Conservation (phyloP, 1,140 invertebrate genomes). For the Hyphantria cunea region DNA sequence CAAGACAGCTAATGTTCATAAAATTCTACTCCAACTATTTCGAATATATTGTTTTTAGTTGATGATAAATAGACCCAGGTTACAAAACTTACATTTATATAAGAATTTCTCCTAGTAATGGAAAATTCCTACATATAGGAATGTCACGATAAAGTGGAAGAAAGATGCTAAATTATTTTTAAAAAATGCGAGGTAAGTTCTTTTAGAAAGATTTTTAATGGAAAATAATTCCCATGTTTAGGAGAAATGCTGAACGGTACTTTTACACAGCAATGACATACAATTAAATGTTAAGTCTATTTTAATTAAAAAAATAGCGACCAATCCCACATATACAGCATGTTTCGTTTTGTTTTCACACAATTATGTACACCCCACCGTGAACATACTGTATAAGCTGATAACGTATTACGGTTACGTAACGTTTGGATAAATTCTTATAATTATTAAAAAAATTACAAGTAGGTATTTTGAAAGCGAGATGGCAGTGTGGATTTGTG, state of each 20-base stretch:
- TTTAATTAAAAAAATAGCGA: constrained; percentile 6
- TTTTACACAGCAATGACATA: too few species aligned
- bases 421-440: constrained; percentile 33
- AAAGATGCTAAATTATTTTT: background rate
- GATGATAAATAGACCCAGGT: too few species aligned
- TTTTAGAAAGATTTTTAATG: background rate
- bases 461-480: constrained; percentile 63
- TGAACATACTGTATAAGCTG: constrained; percentile 35
- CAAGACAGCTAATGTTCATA: too few species aligned
- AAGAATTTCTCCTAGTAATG: background rate
- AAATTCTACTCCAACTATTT: too few species aligned
- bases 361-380: constrained; percentile 33
- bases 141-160: background rate
- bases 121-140: background rate
- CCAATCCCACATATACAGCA: constrained; percentile 18
- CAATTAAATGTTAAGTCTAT: too few species aligned
- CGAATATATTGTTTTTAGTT: too few species aligned
- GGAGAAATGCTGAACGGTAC: background rate
- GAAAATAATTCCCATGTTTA: background rate
- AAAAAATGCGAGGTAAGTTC: background rate
- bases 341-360: constrained; percentile 14
- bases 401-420: constrained; percentile 21
- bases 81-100: background rate
- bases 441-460: constrained; percentile 49
- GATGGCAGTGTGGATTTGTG: constrained; percentile 71